These are phyloP conservation scores for Monodelphis domestica DNA, from an alignment of 2,797 vertebrate species.

Conservation along the genomic window DNA sequence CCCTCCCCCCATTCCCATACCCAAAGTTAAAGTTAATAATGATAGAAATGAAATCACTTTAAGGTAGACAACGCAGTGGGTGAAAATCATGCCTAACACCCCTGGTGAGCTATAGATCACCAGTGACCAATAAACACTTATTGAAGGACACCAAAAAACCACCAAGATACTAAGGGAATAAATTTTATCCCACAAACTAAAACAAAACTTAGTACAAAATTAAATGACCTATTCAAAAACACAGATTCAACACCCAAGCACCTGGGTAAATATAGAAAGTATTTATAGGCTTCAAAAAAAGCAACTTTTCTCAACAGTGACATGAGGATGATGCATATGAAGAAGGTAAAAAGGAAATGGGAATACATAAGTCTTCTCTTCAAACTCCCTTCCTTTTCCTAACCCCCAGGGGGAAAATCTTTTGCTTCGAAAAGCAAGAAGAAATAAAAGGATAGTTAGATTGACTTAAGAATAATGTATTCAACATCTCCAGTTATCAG, in stretches of 20 bases:
- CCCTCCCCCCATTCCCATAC: background rate
- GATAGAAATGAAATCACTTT: background rate
- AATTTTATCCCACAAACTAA: conserved; percentile 32
- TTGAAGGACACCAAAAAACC: background rate
- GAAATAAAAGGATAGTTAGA: background rate
- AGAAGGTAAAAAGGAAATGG: background rate
- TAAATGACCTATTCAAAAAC: conserved; percentile 25
- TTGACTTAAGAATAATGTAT: background rate
- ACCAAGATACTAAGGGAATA: background rate
- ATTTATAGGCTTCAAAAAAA: conserved; percentile 2
- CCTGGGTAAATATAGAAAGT: conserved; percentile 25
- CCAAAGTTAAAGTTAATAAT: background rate
- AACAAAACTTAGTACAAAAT: background rate
- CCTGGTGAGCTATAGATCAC: no score
- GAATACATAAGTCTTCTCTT: background rate
- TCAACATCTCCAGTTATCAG: background rate
- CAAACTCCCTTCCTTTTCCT: background rate
- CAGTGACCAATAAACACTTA: no score
- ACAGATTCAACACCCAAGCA: background rate
- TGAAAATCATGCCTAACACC: background rate
- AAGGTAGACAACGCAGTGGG: background rate
- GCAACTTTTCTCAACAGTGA: background rate
- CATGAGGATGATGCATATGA: conserved; percentile 23
- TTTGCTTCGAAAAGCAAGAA: background rate
- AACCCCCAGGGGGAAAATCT: background rate